Conservation (phyloP, 2,888 invertebrate species). For the Dioctria rufipes region DNA sequence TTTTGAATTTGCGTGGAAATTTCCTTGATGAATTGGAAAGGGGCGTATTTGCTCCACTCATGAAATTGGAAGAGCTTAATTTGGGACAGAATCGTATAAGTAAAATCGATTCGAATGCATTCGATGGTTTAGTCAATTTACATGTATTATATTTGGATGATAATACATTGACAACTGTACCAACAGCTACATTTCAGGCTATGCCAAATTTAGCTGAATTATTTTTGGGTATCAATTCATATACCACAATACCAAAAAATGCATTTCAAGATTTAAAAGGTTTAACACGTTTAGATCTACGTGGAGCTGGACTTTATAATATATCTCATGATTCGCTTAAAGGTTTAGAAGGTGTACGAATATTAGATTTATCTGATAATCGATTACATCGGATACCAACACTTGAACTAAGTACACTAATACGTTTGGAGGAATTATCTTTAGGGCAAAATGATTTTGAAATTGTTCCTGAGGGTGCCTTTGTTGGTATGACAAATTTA, state of each 20-base stretch:
- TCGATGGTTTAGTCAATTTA: slow-evolving; percentile 82
- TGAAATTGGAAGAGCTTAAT: slow-evolving; percentile 87
- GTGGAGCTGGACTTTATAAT: slow-evolving; percentile 85
- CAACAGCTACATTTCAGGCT: slow-evolving; percentile 81
- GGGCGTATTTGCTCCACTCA: slow-evolving; percentile 81
- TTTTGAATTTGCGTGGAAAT: slow-evolving; percentile 86
- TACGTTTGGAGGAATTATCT: slow-evolving; percentile 83
- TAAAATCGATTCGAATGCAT: slow-evolving; percentile 83
- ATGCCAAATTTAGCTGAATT: slow-evolving; percentile 86
- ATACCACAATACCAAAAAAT: slow-evolving; percentile 82
- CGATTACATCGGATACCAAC: slow-evolving; percentile 83
- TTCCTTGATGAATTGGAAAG: slow-evolving; percentile 84
- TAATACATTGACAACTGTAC: slow-evolving; percentile 84
- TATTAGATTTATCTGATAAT: slow-evolving; percentile 86
- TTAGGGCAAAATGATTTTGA: slow-evolving; percentile 88
- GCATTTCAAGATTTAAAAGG: slow-evolving; percentile 84
- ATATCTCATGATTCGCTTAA: slow-evolving; percentile 84
- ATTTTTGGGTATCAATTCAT: slow-evolving; percentile 87
- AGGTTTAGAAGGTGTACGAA: slow-evolving; percentile 83
- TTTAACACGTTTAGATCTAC: slow-evolving; percentile 83
- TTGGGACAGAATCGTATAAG: slow-evolving; percentile 89
- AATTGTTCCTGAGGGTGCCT: slow-evolving; percentile 80
- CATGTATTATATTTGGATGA: slow-evolving; percentile 88
- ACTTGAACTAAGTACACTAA: slow-evolving; percentile 79
- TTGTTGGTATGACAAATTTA: slow-evolving; percentile 84